Evolutionary conservation across 1,140 invertebrate genomes (phyloP), one percentile per base, ranked within the genome.

Genomic region (Dendroctonus valens): DNA sequence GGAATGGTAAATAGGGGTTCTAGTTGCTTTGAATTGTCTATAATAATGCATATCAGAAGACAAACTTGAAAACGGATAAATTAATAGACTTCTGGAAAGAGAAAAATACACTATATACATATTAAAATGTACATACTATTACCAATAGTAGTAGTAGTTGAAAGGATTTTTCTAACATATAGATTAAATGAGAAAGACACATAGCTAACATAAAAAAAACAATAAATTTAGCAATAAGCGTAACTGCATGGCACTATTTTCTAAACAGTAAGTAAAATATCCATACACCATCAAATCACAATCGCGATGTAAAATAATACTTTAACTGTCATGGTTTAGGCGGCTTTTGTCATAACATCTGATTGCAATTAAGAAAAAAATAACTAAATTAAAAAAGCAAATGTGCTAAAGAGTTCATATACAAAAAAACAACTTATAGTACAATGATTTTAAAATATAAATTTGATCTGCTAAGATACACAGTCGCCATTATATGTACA

Each of bases 381-480:
- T 26, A 5, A 26, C 3, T 48, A 38, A 64, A 55, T 55, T 26
- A 38, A 55, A 62, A 41, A 46, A 40, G 51, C 15, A 44, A 11
- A 38, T 15, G 15, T n/a, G 26, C 55, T 55, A 40, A n/a, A n/a
- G 46, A 63, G 62, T 7, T 57, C 62, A 44, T 42, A 59, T 41
- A 58, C 44, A 65, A 65, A 51, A 40, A 42, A 11, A 41, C 8
- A 52, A 3, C 11, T 8, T 65, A 65, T 59, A 44, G n/a, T 59
- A 65, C 55, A 65, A 65, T 65, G 50, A 65, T 59, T 65, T 65
- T 59, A 65, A 65, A 65, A 58, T 65, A 65, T 65, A 65, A 40
- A 53, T 53, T 61, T 26, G 41, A 51, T 40, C 14, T 7, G 14
- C 37, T 51, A 57, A 26, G 49, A 42, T 57, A 65, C 62, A 65